Evolutionary conservation across 92 coral and sea anemone species (phyloP), one percentile per base, ranked within the genome.

Genomic region (Palythoa grandis): DNA sequence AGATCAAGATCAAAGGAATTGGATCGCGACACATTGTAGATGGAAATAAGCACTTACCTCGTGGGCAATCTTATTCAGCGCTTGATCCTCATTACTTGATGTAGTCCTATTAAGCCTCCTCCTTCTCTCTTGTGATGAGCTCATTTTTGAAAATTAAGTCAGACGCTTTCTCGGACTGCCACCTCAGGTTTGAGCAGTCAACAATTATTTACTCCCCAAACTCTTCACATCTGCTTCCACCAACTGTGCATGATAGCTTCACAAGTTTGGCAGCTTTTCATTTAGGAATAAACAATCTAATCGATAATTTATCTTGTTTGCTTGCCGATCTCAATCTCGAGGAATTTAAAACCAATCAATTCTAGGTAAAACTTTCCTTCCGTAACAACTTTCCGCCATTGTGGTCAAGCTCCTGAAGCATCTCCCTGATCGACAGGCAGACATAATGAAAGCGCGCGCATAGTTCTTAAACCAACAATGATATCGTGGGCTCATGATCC

Each of bases 11-110:
- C 52, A 56, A 53, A 74, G 83, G 66, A 22, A 84, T 58, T 85
- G 24, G 54, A 43, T 25, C 68, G 63, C 39, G 54, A 74, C 91
- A 75, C 60, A 61, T 61, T 43, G 47, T 13, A 68, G 22, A 17
- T 12, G 54, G 60, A 23, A n/a, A 48, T 57, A 17, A 52, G 24
- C 17, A 53, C 98, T 86, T 89, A 96, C 99, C 96, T 96, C 99
- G 48, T 94, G 91, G 19, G 99, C 99, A 76, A 96, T 96, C 87
- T 96, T 98, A 90, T 96, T 96, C 76, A 96, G 74, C 53, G 99
- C 98, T 86, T 96, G 99, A 87, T 96, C 99, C 77, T 96, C 99
- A 19, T 98, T 90, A 52, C 96, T 92, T 10, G 98, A 93, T 35
- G 98, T 90, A 25, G 91, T 79, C 78, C 93, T 88, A 52, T 93